These are phyloP conservation scores for Pteruthius melanotis DNA, from an alignment of 2,113 vertebrate species.

Conservation along the genomic window DNA sequence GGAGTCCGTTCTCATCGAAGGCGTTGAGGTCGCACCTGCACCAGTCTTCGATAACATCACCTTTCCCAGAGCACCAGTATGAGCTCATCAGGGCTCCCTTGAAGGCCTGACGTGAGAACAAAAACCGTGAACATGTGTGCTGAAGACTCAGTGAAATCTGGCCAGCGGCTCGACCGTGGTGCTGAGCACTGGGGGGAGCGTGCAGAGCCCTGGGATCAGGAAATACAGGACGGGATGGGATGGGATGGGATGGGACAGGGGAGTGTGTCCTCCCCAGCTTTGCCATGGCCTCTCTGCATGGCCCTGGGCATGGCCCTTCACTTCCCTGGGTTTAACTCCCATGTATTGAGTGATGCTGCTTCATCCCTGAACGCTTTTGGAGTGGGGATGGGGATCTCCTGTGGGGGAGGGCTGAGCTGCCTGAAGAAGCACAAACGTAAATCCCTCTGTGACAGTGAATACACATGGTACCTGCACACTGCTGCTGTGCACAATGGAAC, in stretches of 20 bases:
- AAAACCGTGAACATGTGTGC: background rate
- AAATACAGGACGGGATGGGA: background rate
- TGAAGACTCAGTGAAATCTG: background rate
- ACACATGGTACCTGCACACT: accelerated
- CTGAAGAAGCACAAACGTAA: accelerated
- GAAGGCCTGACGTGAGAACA: slow-evolving; percentile 81
- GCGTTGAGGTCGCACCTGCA: slow-evolving; percentile 96
- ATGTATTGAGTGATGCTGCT: accelerated
- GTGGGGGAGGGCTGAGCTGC: background rate
- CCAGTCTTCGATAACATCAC: slow-evolving; percentile 98
- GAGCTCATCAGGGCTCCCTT: slow-evolving; percentile 95
- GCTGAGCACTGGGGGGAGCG: background rate
- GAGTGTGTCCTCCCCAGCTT: background rate
- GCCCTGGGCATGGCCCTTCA: background rate
- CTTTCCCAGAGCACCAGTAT: slow-evolving; percentile 98
- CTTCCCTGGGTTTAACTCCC: background rate
- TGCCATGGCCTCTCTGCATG: background rate
- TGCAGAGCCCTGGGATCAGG: background rate
- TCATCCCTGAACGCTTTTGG: background rate
- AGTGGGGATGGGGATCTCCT: background rate
- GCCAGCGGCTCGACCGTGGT: accelerated
- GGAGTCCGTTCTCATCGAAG: slow-evolving; percentile 92
- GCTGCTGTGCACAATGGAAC: background rate
- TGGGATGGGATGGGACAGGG: no score
- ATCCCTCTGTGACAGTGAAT: background rate